Evolutionary conservation across 2,888 invertebrate species (phyloP).

Genomic region (Masnerella sp.): DNA sequence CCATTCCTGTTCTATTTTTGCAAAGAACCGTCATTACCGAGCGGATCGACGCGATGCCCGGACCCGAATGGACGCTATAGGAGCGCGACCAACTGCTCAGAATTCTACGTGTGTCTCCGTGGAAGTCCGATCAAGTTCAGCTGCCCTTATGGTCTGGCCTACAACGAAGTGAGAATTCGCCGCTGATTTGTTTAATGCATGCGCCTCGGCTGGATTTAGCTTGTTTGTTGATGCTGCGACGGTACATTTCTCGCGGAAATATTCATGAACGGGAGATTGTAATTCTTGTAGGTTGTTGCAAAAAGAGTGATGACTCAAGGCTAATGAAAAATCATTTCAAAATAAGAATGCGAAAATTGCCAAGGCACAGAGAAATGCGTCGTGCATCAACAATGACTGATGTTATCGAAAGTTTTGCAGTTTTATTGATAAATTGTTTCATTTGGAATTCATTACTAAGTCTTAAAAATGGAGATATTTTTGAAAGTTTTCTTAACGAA

Average conservation of each 20-base stretch:
- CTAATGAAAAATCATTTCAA: conserved; percentile 36
- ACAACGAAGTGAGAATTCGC: conserved; percentile 80
- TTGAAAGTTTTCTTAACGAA: no score
- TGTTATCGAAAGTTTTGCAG: conserved; percentile 24
- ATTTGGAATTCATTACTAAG: not conserved
- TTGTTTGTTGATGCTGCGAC: conserved; percentile 43
- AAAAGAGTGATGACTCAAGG: conserved; percentile 42
- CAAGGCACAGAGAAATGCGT: conserved; percentile 23
- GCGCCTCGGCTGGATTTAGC: conserved; percentile 43
- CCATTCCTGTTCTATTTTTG: conserved; percentile 43
- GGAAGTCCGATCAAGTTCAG: conserved; percentile 81
- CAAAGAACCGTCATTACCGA: conserved; percentile 70
- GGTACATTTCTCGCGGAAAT: conserved; percentile 44
- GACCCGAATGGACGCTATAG: conserved; percentile 82
- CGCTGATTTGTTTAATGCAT: conserved; percentile 47
- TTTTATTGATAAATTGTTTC: conserved; percentile 36
- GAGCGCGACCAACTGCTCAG: conserved; percentile 81
- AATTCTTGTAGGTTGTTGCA: conserved; percentile 44
- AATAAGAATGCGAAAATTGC: conserved; percentile 27
- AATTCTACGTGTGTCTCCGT: conserved; percentile 83
- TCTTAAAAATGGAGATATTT: no score
- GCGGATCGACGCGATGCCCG: conserved; percentile 77
- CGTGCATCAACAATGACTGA: conserved; percentile 23
- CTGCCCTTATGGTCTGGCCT: conserved; percentile 82
- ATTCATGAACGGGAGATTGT: conserved; percentile 49